Base-by-base conservation (phyloP, 2,888 invertebrate genomes). In the Galerucella calmariensis region DNA sequence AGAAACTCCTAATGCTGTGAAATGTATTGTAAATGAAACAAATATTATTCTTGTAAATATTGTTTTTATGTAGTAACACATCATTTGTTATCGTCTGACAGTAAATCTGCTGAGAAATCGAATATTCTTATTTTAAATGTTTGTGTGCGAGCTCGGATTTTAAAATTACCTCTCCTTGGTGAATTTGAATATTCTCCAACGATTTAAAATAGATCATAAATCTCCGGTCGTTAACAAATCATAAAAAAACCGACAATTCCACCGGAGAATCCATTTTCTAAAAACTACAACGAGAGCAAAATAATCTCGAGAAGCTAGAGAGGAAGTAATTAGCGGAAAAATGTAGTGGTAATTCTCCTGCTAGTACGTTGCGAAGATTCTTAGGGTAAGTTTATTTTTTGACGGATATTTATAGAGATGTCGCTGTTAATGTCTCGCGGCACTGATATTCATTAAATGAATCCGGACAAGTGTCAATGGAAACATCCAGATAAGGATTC, bases 161-260 rank as follows among this genome's bases (percentile, higher is more conserved):
- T 56, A 56, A 56, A 56, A 56, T 56, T 56, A 56, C 56, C 9
- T 56, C 56, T 56, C 56, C 56, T 56, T 56, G 56, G 10, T 56
- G 11, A 10, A 56, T 56, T 56, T 56, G 56, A 56, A 56, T 56
- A 56, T 20, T 56, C 56, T 56, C 56, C 56, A 56, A 56, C 56
- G 56, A 20, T 56, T 56, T 56, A 56, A 56, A 56, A 56, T 56
- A 56, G 56, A 56, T 20, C 56, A 56, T 56, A 56, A 56, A 56
- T 56, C 56, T 20, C 20, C 56, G 20, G 8, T 56, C 56, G 56
- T 56, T 56, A 56, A 56, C 56, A 56, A 56, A 56, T 56, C 20
- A 56, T 10, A 56, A 56, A 56, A 16, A 20, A 20, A 20, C 20
- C 2, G 10, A 56, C 16, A 10, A 16, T 16, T 56, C 56, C 10